Base-by-base conservation (phyloP, 2,113 vertebrate species). In the Mormyrus lacerda region DNA sequence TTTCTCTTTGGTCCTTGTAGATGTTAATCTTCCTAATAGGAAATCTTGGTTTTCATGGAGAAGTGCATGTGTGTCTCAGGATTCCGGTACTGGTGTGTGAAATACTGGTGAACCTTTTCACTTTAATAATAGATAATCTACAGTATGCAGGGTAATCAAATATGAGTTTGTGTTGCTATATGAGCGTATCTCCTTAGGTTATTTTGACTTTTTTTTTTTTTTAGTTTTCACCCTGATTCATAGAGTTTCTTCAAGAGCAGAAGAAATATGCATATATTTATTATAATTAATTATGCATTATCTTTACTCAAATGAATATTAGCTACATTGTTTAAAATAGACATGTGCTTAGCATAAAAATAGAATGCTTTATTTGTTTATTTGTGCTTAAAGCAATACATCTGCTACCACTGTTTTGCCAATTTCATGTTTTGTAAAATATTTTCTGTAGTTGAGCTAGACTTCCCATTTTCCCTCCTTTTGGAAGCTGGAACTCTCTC, bases 1-100 rank as follows among this genome's bases (percentile, higher is more conserved):
- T 89, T 55, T 85, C 24, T 47, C 51, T 89, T 2, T 10, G 61
- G 58, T 65, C 55, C 82, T 90, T 91, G 88, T 89, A 88, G 89
- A 91, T 91, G 92, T 88, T 89, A 90, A 90, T 92, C 91, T 90
- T 58, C 73, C 89, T 91, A 90, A 92, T 42, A 24, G 87, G 88
- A 94, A 88, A 91, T 85, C 89, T 58, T 1, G 0, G 0, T 65
- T 88, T 39, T 58, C 24, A 42, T 58, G 35, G 50, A 42, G 86
- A 21, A 39, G 85, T 39, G n/a, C 48, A 9, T 58, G 86, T 87
- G 19, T 21, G 47, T 58, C 15, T 42, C 11, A 3, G 53, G 35
- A 19, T 4, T 19, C 35, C 2, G 1, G 17, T 51, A n/a, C 48
- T 85, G 39, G 24, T 85, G 84, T 39, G 10, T 19, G 11, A 15